Evolutionary conservation across 2,113 vertebrate genomes (phyloP).

Genomic region (Callipepla squamata): DNA sequence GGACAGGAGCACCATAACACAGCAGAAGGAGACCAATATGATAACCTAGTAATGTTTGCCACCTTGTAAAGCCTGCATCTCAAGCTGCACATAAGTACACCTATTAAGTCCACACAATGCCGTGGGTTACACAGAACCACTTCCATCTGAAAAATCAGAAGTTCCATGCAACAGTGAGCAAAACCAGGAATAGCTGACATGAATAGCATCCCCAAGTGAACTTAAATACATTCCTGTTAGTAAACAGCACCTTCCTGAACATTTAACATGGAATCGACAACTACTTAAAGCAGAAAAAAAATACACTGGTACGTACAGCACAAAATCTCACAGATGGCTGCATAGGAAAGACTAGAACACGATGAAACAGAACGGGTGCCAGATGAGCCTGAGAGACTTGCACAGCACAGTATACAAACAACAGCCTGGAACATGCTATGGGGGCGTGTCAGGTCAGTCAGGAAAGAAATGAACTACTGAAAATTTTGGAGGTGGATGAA

Average conservation of each 20-base stretch:
- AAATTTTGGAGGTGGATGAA: not conserved
- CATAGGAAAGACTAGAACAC: not conserved
- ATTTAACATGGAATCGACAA: not conserved
- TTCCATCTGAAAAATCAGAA: not conserved
- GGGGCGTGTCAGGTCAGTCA: not conserved
- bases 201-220: not conserved
- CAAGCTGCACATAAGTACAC: not conserved
- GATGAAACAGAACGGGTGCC: not conserved
- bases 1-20: not conserved
- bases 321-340: not conserved
- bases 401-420: not conserved
- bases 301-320: not conserved
- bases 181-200: not conserved
- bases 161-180: fast-evolving
- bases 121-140: not conserved
- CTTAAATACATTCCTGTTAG: not conserved
- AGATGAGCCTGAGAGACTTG: not conserved
- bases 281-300: not conserved
- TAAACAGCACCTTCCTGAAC: not conserved
- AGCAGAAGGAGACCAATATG: not conserved
- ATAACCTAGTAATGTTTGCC: not conserved
- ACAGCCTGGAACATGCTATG: fast-evolving
- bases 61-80: not conserved
- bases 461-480: not conserved
- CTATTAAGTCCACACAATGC: not conserved